Conservation (phyloP, 2,113 vertebrate species). For the Perognathus longimembris region DNA sequence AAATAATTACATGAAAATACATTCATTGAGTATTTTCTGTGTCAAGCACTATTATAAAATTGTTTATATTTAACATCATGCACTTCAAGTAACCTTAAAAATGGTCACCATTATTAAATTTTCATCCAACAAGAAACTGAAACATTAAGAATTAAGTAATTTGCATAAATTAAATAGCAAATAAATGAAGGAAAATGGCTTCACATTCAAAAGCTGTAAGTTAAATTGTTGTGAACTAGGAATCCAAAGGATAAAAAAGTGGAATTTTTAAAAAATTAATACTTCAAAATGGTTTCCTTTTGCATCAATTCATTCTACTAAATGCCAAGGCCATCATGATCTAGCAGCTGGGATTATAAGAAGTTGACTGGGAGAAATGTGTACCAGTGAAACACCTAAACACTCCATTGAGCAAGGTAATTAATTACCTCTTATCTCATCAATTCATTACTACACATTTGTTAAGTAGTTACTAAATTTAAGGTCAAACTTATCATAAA, state of each 20-base stretch:
- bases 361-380: conserved; percentile 22
- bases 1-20: too few species aligned
- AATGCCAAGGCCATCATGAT: conserved; percentile 59
- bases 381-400: conserved; percentile 35
- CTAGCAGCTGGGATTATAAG: conserved; percentile 23
- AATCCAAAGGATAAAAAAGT: neutral
- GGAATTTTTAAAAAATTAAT: conserved; percentile 36
- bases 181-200: neutral
- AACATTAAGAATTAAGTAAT: conserved; percentile 10
- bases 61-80: conserved; percentile 28
- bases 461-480: conserved; percentile 62
- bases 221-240: neutral
- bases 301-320: conserved; percentile 34
- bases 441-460: neutral
- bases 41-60: conserved; percentile 22
- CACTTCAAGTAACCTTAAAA: conserved; percentile 22
- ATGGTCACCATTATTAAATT: neutral
- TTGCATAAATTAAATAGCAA: conserved; percentile 37
- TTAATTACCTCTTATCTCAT: conserved; percentile 51
- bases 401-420: conserved; percentile 39
- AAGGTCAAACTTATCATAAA: neutral
- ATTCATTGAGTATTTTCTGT: neutral
- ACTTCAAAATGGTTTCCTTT: conserved; percentile 37
- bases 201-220: conserved; percentile 6
- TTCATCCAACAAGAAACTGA: conserved; percentile 38